Evolutionary conservation across 64 coral and sea anemone genomes (phyloP).

Genomic region (Actinia equina): DNA sequence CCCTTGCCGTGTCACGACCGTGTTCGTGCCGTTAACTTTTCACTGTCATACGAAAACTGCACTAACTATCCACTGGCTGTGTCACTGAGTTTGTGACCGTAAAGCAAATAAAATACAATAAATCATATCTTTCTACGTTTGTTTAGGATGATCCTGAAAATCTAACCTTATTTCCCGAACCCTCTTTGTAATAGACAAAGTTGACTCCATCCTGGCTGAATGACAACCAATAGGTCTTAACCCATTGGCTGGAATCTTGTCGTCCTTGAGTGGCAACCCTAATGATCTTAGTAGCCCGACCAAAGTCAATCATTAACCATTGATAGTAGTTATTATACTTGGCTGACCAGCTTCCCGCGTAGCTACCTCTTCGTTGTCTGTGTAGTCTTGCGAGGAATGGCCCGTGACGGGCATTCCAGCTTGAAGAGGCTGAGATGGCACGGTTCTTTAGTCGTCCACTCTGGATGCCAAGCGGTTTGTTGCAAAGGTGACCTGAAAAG

Average conservation of each 20-base stretch:
- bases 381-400: conserved; percentile 19
- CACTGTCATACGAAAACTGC: too few relatives aligned
- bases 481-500: conserved; percentile 19
- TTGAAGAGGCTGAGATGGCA: not conserved
- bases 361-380: not conserved
- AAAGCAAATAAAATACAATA: too few relatives aligned
- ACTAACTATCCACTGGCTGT: too few relatives aligned
- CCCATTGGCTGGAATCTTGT: conserved; percentile 49
- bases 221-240: conserved; percentile 48
- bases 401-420: not conserved
- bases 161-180: not conserved
- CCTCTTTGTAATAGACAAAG: conserved; percentile 21
- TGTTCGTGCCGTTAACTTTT: too few relatives aligned
- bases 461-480: conserved; percentile 22
- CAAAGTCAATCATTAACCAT: conserved; percentile 36
- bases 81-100: too few relatives aligned
- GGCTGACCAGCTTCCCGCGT: not conserved
- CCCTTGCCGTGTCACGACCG: too few relatives aligned
- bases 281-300: conserved; percentile 32
- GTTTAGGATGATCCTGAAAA: not conserved
- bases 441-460: conserved; percentile 10
- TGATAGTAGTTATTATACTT: conserved; percentile 30
- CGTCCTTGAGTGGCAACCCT: conserved; percentile 49
- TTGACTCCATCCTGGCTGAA: conserved; percentile 37
- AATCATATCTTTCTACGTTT: too few relatives aligned